These are phyloP conservation scores for Drosophila saltans DNA, from an alignment of 1,140 invertebrate genomes.

Conservation along the genomic window DNA sequence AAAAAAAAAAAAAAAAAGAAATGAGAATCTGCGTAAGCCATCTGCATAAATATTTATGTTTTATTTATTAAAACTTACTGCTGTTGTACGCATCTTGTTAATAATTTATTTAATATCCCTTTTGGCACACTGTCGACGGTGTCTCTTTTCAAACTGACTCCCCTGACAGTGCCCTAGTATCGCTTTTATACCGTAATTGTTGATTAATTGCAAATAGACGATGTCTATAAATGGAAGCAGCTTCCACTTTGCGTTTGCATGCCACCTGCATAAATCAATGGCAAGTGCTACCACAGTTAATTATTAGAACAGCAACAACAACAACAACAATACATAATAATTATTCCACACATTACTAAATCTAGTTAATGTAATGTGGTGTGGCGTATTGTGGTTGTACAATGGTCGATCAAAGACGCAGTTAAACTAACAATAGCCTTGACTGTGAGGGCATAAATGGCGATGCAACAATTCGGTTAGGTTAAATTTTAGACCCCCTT, in stretches of 20 bases:
- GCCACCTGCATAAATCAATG: conserved; percentile 69
- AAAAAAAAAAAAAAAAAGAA: neutral
- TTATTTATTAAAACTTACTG: conserved; percentile 40
- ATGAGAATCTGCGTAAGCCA: too few species aligned
- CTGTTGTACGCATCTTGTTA: conserved; percentile 47
- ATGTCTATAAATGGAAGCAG: conserved; percentile 70
- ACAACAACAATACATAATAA: conserved; percentile 24
- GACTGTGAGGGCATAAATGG: conserved; percentile 32
- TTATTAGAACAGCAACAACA: conserved; percentile 55
- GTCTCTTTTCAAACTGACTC: conserved; percentile 49
- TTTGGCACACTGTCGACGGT: conserved; percentile 39
- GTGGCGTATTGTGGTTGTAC: conserved; percentile 32
- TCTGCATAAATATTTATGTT: neutral
- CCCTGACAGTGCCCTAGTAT: conserved; percentile 45
- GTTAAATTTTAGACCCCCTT: neutral
- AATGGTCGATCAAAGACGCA: conserved; percentile 51
- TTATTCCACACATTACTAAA: conserved; percentile 17
- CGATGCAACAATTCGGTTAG: conserved; percentile 19
- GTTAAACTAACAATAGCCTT: conserved; percentile 41
- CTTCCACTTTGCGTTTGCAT: conserved; percentile 55
- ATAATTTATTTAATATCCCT: conserved; percentile 22
- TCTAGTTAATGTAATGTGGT: conserved; percentile 36
- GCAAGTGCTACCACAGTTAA: conserved; percentile 65
- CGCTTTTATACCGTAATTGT: conserved; percentile 55
- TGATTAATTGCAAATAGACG: conserved; percentile 59